A percentile compares a stretch with the other conserved stretches of the same genome.
phyloP scores from a whole-genome alignment of 2,888 invertebrate species.

The Tuta absoluta region DNA sequence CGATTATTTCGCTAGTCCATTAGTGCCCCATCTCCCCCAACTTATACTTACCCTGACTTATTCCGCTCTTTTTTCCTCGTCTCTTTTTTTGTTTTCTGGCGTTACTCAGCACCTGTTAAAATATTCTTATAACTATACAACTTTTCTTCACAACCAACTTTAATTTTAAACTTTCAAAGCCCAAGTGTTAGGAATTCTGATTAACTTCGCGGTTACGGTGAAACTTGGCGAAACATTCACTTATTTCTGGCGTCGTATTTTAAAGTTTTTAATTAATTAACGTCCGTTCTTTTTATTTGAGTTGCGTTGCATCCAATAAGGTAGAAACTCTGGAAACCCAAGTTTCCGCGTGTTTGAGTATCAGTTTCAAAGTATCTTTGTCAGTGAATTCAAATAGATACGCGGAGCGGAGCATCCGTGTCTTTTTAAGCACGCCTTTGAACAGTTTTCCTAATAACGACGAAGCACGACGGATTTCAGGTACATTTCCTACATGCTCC shows the following conservation, averaged over 20 bases:
- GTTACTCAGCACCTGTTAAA: conserved; percentile 21
- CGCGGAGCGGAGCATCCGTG: background rate
- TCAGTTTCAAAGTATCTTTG: background rate
- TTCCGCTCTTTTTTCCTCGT: background rate
- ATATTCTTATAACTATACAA: conserved; percentile 28
- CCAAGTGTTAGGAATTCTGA: conserved; percentile 28
- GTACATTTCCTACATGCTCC: background rate
- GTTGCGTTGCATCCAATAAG: conserved; percentile 5
- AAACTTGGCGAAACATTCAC: conserved; percentile 34
- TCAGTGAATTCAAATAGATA: conserved; percentile 7
- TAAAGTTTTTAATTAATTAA: conserved; percentile 18
- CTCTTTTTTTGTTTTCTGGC: conserved; percentile 4
- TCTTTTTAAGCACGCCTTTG: background rate
- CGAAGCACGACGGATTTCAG: background rate
- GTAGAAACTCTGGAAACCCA: background rate
- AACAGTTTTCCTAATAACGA: conserved; percentile 9
- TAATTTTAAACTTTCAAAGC: conserved; percentile 29
- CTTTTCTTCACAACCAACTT: conserved; percentile 26
- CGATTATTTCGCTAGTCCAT: conserved; percentile 24
- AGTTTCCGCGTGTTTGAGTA: background rate
- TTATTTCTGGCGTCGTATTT: conserved; percentile 32
- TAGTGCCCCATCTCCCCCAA: conserved; percentile 17
- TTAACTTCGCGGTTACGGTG: conserved; percentile 25
- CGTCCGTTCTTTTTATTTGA: conserved; percentile 1
- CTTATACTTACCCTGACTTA: conserved; percentile 17